Base-by-base conservation (phyloP, 1,140 invertebrate species). In the Dinoponera quadriceps region DNA sequence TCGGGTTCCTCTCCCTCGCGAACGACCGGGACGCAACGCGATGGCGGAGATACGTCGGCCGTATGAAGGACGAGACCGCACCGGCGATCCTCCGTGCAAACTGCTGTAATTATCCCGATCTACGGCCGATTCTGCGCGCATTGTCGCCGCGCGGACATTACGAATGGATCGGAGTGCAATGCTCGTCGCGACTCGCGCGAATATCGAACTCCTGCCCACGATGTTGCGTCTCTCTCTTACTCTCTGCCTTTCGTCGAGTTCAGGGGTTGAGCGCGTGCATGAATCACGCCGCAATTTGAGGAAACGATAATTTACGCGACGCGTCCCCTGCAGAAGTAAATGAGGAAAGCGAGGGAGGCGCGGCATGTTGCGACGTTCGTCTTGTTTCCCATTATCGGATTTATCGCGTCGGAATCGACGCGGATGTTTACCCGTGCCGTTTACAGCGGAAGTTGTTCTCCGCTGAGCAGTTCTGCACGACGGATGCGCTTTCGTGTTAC, bases 41-140 rank as follows among this genome's bases (percentile, higher is more conserved):
- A 59, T 66, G 69, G 54, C 66, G 63, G 22, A 57, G 74, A 60
- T 68, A 54, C 20, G 54, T 54, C 22, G 65, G 38, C 48, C 25
- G 14, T 44, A 44, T 57, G 69, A 68, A 68, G 22, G 48, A 80
- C 68, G 81, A 65, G 66, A 57, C 49, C 49, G 51, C 54, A 62
- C 69, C 48, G 74, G 57, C 62, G 68, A 84, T 73, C 59, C 65
- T 48, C n/a, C 59, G 44, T 18, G 65, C 51, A 57, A 73, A 72
- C 54, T 48, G n/a, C 55, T 60, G 87, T 88, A 88, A 88, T 88
- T 88, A 88, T 85, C 65, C 83, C 83, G 74, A 88, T 88, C 83
- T 80, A 62, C 62, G 55, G 25, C 25, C 54, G 16, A n/a, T 55
- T 25, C 9, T 7, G 60, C 55, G 82, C 63, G 71, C 85, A 80